A percentile compares a stretch with the other conserved stretches of the same genome.
Conservation (phyloP, 1,140 invertebrate species). For the Schlechtendalia chinensis region DNA sequence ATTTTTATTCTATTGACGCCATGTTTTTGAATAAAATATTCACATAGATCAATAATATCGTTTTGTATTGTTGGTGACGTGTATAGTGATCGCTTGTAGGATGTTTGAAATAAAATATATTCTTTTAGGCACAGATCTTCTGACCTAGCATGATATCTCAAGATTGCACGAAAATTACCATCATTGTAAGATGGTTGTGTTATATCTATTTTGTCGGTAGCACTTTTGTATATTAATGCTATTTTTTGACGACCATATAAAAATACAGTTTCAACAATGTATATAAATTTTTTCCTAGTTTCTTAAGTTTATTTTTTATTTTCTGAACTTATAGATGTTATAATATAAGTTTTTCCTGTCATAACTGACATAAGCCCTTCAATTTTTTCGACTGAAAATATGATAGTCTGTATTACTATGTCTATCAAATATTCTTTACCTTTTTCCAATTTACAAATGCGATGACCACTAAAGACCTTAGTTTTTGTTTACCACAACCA, state of each 20-base stretch:
- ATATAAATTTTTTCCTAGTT: not conserved
- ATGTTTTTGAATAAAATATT: too few species aligned
- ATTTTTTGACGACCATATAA: constrained; percentile 2
- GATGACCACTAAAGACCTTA: not conserved
- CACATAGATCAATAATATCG: too few species aligned
- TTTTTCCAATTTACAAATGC: constrained; percentile 1
- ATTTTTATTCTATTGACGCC: too few species aligned
- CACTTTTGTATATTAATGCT: not conserved
- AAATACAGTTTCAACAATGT: not conserved
- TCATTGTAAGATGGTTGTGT: too few species aligned
- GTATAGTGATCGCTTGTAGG: too few species aligned
- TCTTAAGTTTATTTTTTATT: not conserved
- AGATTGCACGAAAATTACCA: not conserved
- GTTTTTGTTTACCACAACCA: not conserved
- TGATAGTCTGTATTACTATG: not conserved
- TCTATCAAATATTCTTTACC: not conserved
- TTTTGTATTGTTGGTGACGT: too few species aligned
- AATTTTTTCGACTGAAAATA: not conserved
- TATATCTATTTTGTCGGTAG: not conserved
- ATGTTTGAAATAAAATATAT: too few species aligned
- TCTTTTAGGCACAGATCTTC: not conserved
- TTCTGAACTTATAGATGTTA: not conserved
- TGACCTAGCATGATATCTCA: not conserved
- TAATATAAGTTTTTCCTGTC: constrained; percentile 3
- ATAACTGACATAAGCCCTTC: not conserved